A percentile compares a stretch with the other conserved stretches of the same genome.
phyloP scores from a whole-genome alignment of 2,113 vertebrate genomes.

The Anoplopoma fimbria region DNA sequence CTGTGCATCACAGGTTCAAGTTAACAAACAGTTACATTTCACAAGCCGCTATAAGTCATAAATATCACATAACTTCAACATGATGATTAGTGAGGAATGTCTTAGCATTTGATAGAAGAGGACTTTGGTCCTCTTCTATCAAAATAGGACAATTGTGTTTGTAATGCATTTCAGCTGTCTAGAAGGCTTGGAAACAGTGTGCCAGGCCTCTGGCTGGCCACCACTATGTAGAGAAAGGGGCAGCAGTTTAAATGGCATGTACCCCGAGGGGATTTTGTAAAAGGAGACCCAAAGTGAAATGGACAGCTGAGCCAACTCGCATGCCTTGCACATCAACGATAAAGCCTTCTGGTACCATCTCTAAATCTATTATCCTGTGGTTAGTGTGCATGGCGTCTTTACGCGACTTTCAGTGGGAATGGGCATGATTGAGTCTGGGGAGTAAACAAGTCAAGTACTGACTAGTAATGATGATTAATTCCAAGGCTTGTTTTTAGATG shows the following conservation, averaged over 20 bases:
- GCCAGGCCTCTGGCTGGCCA: conserved; percentile 45
- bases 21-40: conserved; percentile 15
- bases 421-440: background rate
- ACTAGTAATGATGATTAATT: conserved; percentile 4
- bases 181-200: conserved; percentile 23
- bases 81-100: conserved; percentile 42
- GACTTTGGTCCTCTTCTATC: too few species aligned
- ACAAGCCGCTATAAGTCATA: conserved; percentile 37
- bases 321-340: conserved; percentile 38
- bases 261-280: conserved; percentile 67
- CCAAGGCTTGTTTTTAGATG: conserved; percentile 26
- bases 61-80: conserved; percentile 25
- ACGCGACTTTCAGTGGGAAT: background rate
- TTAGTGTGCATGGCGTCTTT: conserved; percentile 1
- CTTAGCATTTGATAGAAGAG: background rate
- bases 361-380: conserved; percentile 41
- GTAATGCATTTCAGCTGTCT: conserved; percentile 54
- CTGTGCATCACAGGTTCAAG: conserved; percentile 8
- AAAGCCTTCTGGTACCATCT: conserved; percentile 25
- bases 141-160: conserved; percentile 67
- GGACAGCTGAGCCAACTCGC: conserved; percentile 66
- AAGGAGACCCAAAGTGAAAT: conserved; percentile 64
- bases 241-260: conserved; percentile 39
- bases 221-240: conserved; percentile 29
- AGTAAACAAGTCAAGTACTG: conserved; percentile 25